These are phyloP conservation scores for Pholis gunnellus DNA, from an alignment of 2,113 vertebrate genomes.

Conservation along the genomic window DNA sequence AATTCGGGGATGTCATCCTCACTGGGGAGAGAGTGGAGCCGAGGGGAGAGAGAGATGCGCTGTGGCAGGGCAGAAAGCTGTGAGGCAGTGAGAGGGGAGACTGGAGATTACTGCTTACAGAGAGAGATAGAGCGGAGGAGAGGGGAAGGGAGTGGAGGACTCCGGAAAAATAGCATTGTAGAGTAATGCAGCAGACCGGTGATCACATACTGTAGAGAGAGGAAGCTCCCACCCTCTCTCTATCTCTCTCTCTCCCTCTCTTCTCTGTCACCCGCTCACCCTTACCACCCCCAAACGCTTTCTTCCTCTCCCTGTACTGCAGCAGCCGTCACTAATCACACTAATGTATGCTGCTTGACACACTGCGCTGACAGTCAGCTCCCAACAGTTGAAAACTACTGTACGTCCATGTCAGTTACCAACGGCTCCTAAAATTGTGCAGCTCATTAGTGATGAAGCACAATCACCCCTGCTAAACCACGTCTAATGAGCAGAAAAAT, in stretches of 20 bases:
- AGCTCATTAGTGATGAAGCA: constrained; percentile 29
- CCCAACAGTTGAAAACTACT: constrained; percentile 16
- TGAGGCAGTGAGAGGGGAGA: constrained; percentile 56
- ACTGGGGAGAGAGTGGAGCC: constrained; percentile 89
- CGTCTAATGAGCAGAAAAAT: constrained; percentile 50
- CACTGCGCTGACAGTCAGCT: constrained; percentile 82
- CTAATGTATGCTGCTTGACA: constrained; percentile 89
- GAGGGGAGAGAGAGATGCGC: constrained; percentile 67
- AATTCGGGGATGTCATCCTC: constrained; percentile 95
- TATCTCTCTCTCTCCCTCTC: constrained; percentile 19
- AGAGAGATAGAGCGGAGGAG: constrained; percentile 52
- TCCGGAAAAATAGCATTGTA: constrained; percentile 68
- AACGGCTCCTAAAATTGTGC: neutral
- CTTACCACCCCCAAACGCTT: constrained; percentile 41
- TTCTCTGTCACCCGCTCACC: constrained; percentile 52
- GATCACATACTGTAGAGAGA: constrained; percentile 63
- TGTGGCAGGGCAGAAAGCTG: constrained; percentile 64
- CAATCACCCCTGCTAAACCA: constrained; percentile 54
- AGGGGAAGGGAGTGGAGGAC: constrained; percentile 61
- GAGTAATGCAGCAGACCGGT: constrained; percentile 78
- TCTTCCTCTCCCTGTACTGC: constrained; percentile 84
- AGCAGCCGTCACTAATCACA: constrained; percentile 90
- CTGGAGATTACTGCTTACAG: constrained; percentile 60
- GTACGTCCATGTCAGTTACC: constrained; percentile 1
- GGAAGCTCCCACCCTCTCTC: constrained; percentile 59